Base-by-base conservation (phyloP, 2,113 vertebrate genomes). In the Nothobranchius kuhntae region DNA sequence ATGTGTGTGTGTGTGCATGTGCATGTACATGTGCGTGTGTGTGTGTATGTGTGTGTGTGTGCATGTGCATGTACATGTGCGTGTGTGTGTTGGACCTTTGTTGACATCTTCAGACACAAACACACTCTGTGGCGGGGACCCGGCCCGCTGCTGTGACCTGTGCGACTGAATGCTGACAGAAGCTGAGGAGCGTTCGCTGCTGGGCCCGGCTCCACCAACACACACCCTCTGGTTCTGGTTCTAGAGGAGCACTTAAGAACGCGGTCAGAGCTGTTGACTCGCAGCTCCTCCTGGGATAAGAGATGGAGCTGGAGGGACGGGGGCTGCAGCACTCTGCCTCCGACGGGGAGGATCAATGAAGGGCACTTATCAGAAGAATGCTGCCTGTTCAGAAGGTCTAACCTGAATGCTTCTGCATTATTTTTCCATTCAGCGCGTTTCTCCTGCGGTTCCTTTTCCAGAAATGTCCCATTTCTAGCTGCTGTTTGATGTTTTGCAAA, bases 81-180 rank as follows among this genome's bases (percentile, higher is more conserved):
- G 21, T 45, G 44, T 45, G 81, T 45, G 44, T 11, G 44, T 2
- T 40, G 4, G 38, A 40, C 2, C 38, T 40, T 40, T 7, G 30
- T 30, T 30, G 2, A 30, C 30, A 30, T 30, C 21, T 21, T 21
- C 21, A 21, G 21, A 21, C 21, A 21, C 21, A 21, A 21, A 21
- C 21, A 21, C 21, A 21, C 21, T 21, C 21, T 21, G 21, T 21
- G 21, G 21, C 30, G 1, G 30, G 2, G 30, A 30, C 30, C 4
- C 30, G 30, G 54, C 79, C 83, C 85, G 86, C 83, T 83, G 78
- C 77, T 73, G 47, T 88, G 87, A 91, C 87, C 86, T 90, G 85
- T 89, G 88, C 76, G 81, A 58, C 71, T 87, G 90, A 87, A 91
- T 91, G 88, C 85, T 89, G 86, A 90, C 81, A 17, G 68, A 62